Conservation (phyloP, 2,797 vertebrate species). For the Chaunax sp. region DNA sequence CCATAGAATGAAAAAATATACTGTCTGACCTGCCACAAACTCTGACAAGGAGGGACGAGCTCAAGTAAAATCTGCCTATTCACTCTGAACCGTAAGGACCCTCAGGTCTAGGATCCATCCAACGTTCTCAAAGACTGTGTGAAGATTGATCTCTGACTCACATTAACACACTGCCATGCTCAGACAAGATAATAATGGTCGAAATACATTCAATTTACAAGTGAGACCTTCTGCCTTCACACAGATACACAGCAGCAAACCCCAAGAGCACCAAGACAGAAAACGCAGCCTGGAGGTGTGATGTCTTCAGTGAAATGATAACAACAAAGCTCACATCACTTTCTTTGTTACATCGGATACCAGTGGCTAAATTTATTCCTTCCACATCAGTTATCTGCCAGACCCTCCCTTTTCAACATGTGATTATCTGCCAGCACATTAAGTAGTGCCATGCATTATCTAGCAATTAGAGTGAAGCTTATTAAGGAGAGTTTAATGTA, state of each 20-base stretch:
- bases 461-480: constrained; percentile 83
- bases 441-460: constrained; percentile 84
- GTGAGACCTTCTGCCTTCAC: constrained; percentile 14
- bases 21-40: constrained; percentile 54
- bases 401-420: constrained; percentile 58
- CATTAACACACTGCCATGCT: constrained; percentile 21
- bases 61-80: constrained; percentile 55
- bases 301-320: constrained; percentile 41
- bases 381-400: constrained; percentile 58
- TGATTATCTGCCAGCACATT: constrained; percentile 78
- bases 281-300: constrained; percentile 22
- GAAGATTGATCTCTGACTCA: constrained; percentile 24
- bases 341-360: constrained; percentile 44
- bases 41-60: neutral
- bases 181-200: constrained; percentile 21
- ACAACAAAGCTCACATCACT: constrained; percentile 26
- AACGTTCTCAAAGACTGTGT: constrained; percentile 27
- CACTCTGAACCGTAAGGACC: constrained; percentile 40
- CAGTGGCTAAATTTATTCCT: constrained; percentile 40
- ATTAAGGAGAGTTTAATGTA: constrained; percentile 85
- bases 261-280: neutral
- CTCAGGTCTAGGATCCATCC: constrained; percentile 20
- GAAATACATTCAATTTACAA: constrained; percentile 41
- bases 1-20: constrained; percentile 50
- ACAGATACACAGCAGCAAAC: constrained; percentile 2